A percentile compares a stretch with the other conserved stretches of the same genome.
These are phyloP conservation scores for Anthopleura sola DNA, from an alignment of 64 coral and sea anemone genomes.

Conservation along the genomic window DNA sequence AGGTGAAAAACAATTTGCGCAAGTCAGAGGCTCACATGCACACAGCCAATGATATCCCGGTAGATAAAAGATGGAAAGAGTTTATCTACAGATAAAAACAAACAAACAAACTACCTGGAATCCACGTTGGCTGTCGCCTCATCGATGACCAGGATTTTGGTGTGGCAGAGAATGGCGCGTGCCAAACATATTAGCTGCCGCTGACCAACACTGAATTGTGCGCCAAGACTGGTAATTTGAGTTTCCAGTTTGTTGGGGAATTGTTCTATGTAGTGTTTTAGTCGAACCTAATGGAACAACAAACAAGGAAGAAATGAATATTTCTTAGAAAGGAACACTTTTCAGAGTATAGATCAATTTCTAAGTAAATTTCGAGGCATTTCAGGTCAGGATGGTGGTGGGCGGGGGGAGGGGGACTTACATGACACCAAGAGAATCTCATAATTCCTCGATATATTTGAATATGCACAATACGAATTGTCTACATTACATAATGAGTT, in stretches of 20 bases:
- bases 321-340: neutral
- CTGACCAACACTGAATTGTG: constrained; percentile 28
- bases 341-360: neutral
- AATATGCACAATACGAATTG: too few relatives aligned
- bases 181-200: constrained; percentile 37
- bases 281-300: neutral
- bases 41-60: too few relatives aligned
- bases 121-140: constrained; percentile 24
- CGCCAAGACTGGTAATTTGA: neutral
- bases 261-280: neutral
- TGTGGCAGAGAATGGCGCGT: constrained; percentile 28
- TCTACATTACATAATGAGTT: too few relatives aligned
- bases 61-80: too few relatives aligned
- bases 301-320: neutral
- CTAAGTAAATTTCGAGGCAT: neutral
- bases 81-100: neutral
- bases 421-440: too few relatives aligned
- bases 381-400: neutral
- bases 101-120: neutral
- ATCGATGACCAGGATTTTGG: constrained; percentile 27
- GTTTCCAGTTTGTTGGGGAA: constrained; percentile 18
- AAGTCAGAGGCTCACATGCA: too few relatives aligned
- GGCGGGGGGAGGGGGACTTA: too few relatives aligned
- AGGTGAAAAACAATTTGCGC: too few relatives aligned
- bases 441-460: too few relatives aligned